Evolutionary conservation across 2,888 invertebrate genomes (phyloP), one percentile per base, ranked within the genome.

Genomic region (Helicoverpa assulta): DNA sequence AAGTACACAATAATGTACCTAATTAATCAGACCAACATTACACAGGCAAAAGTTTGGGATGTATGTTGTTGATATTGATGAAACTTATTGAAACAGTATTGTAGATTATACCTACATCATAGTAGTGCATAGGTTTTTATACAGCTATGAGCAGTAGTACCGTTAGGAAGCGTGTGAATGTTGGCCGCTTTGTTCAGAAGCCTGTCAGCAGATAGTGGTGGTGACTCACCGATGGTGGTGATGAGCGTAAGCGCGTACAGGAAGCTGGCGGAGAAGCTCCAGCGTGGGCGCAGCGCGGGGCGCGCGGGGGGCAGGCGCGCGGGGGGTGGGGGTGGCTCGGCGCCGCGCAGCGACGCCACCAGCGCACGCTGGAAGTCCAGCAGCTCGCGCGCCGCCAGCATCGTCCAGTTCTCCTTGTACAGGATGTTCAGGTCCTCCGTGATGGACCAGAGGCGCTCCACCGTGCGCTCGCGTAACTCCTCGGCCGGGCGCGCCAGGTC

Each of bases 261-360:
- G 90, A 99, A 98, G 83, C 99, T 98, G 80, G 98, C 98, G 78
- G 98, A 98, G 92, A 99, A 98, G 57, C 98, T 98, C 99, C 99
- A 99, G 83, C 97, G 96, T 89, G 98, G 97, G 83, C 97, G 94
- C 60, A 91, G 90, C 50, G 96, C 95, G 70, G 87, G 6, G 86
- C 85, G 53, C 84, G 85, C 8, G 14, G 14, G 14, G 12, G 12
- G 40, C 40, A 3, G 12, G 40, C 12, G 40, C 40, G 40, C 26
- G 26, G 10, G 33, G 33, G 12, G 12, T 14, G 47, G n/a, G 47
- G 81, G 93, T 87, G 88, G 93, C 21, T 26, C 93, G 16, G 94
- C 94, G 50, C 89, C 94, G 50, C 89, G 86, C 83, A 94, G 90
- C 3, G 96, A 95, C 79, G 95, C 93, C 69, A 96, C 93, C 67